A percentile compares a stretch with the other conserved stretches of the same genome.
These are phyloP conservation scores for Trypoxylon attenuatum DNA, from an alignment of 2,888 invertebrate species.

Conservation along the genomic window DNA sequence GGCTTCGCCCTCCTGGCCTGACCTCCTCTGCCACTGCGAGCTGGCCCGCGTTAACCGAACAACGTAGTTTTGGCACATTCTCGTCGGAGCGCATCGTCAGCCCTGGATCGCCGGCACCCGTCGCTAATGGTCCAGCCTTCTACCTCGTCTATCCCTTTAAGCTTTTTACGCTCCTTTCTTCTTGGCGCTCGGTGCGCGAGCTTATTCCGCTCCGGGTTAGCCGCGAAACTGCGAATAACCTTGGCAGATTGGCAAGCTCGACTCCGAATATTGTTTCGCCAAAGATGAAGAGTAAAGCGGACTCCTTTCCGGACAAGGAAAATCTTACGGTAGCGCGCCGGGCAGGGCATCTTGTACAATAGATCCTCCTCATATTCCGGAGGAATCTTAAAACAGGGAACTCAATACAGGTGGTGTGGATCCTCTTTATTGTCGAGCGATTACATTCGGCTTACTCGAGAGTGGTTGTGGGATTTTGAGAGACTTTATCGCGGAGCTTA, in stretches of 20 bases:
- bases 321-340: too few species aligned
- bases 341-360: too few species aligned
- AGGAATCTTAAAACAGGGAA: too few species aligned
- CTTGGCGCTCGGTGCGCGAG: neutral
- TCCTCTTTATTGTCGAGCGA: too few species aligned
- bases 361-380: too few species aligned
- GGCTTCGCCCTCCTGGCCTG: neutral
- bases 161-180: neutral
- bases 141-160: neutral
- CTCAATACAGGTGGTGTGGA: too few species aligned
- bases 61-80: conserved; percentile 15
- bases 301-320: too few species aligned
- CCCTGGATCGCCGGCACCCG: neutral
- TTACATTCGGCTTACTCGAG: too few species aligned
- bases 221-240: neutral
- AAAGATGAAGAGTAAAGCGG: too few species aligned
- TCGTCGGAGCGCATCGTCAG: conserved; percentile 9
- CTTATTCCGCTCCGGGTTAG: neutral
- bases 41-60: conserved; percentile 11
- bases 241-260: too few species aligned
- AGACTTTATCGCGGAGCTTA: neutral
- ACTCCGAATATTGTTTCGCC: too few species aligned
- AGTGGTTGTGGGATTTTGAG: neutral
- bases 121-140: neutral
- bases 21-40: conserved; percentile 1